Evolutionary conservation across 2,888 invertebrate genomes (phyloP).

Genomic region (Cecidostiba fungosa): DNA sequence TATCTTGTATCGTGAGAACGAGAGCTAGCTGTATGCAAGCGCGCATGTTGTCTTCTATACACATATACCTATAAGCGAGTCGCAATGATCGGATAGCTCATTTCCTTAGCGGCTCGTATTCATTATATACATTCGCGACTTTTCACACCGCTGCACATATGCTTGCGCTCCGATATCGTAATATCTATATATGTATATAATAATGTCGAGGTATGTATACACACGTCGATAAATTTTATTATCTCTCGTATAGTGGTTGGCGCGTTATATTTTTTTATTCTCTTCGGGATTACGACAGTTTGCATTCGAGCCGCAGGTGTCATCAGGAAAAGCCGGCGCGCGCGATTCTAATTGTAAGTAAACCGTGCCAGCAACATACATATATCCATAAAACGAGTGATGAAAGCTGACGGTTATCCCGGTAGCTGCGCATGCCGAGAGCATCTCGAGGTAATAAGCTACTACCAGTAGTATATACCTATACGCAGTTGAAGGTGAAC

Average conservation of each 20-base stretch:
- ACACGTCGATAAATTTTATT: no score
- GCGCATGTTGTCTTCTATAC: background rate
- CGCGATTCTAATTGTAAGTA: constrained; percentile 11
- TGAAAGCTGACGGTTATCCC: background rate
- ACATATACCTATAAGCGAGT: background rate
- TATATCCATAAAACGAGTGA: background rate
- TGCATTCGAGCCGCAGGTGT: background rate
- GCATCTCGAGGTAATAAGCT: background rate
- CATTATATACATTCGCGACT: background rate
- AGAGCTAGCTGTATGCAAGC: constrained; percentile 16
- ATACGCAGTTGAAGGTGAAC: background rate
- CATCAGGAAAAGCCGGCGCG: background rate
- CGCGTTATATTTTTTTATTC: no score
- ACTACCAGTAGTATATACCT: no score
- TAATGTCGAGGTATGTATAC: no score
- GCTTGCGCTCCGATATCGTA: background rate
- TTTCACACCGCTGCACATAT: background rate
- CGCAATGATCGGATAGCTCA: constrained; percentile 40
- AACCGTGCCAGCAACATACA: constrained; percentile 34
- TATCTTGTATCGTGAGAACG: constrained; percentile 54
- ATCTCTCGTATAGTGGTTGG: no score
- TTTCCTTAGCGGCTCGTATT: constrained; percentile 14
- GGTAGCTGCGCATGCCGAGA: background rate
- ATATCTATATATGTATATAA: no score
- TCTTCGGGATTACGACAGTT: background rate